Base-by-base conservation (phyloP, 2,113 vertebrate genomes). In the Epinephelus lanceolatus region DNA sequence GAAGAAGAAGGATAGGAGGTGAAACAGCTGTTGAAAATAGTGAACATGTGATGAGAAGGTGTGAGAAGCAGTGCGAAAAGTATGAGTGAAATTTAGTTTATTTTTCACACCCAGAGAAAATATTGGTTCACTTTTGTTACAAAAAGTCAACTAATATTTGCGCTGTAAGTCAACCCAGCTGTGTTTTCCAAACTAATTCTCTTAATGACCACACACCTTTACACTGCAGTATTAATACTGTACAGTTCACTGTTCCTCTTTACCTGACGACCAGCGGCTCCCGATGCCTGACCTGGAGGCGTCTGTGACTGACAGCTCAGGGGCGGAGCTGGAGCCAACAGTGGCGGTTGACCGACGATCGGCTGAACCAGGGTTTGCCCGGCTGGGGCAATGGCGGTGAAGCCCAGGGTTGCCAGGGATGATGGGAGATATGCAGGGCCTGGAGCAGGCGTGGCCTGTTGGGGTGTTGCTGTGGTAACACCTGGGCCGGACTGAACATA, bases 401-500 rank as follows among this genome's bases (percentile, higher is more conserved):
- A 97, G 71, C 97, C 96, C 73, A 98, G 94, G 0, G 97, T 94
- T 0, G 95, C 94, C 90, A 83, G 89, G 59, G 71, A 91, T 55
- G 94, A 91, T 23, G 94, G 93, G 40, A 96, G 90, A 66, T 94
- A 96, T 0, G 96, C 75, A 0, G 93, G 85, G 17, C 92, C 87
- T 0, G 89, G 76, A 49, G 92, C 83, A 75, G 95, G 87, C 53
- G 95, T 88, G 72, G 92, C 90, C 66, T 95, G 95, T 0, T 95
- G 93, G 82, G 94, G 94, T 1, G 90, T 86, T 25, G 93, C 83
- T 2, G 91, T 84, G 75, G 92, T 87, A 15, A 90, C 95, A 51
- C 95, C 95, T 0, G 94, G 93, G 13, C 95, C 89, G 2, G 97
- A 96, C 93, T 97, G 96, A 78, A 98, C 96, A 0, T 97, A 97